Evolutionary conservation across 2,888 invertebrate genomes (phyloP).

Genomic region (Uropetala carovei): DNA sequence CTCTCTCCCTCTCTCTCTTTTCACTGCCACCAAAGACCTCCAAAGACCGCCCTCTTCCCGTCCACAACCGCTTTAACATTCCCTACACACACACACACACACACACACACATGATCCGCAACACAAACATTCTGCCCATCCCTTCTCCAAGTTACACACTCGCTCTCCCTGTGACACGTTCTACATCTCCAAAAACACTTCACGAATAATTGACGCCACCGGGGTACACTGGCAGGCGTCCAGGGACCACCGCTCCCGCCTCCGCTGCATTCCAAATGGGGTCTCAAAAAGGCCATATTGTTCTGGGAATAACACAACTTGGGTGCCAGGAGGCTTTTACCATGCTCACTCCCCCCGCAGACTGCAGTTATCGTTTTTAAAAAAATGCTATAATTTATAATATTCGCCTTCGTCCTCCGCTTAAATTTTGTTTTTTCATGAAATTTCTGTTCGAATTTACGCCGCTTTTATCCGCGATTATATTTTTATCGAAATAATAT

Average conservation of each 20-base stretch:
- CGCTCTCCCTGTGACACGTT: conserved; percentile 23
- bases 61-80: neutral
- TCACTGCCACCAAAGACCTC: neutral
- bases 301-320: conserved; percentile 22
- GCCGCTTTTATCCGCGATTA: no score
- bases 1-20: neutral
- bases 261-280: neutral
- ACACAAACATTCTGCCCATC: neutral
- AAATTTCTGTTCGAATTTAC: no score
- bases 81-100: neutral
- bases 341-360: neutral
- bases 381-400: neutral
- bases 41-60: neutral
- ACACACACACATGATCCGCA: neutral
- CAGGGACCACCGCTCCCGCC: conserved; percentile 7
- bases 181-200: conserved; percentile 35
- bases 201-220: conserved; percentile 31
- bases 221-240: conserved; percentile 35
- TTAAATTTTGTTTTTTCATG: no score
- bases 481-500: no score
- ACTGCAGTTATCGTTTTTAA: neutral
- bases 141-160: conserved; percentile 9
- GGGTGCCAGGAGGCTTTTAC: neutral
- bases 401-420: no score
- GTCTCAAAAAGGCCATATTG: conserved; percentile 18